A percentile compares a stretch with the other conserved stretches of the same genome.
These are phyloP conservation scores for Passer montanus DNA, from an alignment of 2,113 vertebrate species.

Conservation along the genomic window DNA sequence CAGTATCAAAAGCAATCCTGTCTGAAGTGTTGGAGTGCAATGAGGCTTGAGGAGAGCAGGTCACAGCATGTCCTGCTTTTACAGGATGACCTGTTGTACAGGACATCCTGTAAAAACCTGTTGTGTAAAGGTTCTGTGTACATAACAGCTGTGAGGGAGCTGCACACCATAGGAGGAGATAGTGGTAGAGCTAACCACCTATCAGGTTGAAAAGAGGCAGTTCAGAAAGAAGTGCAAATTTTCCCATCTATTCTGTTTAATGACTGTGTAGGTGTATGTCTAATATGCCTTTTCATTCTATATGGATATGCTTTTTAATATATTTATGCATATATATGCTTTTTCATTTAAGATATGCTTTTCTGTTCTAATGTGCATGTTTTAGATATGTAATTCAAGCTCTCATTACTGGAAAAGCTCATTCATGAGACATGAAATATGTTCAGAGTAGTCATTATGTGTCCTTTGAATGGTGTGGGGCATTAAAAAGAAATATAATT, in stretches of 20 bases:
- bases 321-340: not conserved
- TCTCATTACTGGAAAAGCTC: conserved; percentile 21
- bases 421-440: conserved; percentile 9
- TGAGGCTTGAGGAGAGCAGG: not conserved
- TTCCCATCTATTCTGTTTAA: not conserved
- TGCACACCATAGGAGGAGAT: not conserved
- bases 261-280: not conserved
- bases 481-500: conserved; percentile 56
- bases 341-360: not conserved
- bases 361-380: conserved; percentile 7
- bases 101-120: too few relatives aligned
- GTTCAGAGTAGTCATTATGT: conserved; percentile 19
- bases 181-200: not conserved
- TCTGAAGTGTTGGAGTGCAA: not conserved
- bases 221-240: not conserved
- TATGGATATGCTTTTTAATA: not conserved
- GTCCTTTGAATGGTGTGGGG: conserved; percentile 25
- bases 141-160: not conserved
- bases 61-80: not conserved
- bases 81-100: not conserved
- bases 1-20: not conserved
- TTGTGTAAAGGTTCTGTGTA: not conserved
- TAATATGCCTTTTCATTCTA: not conserved
- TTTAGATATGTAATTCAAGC: conserved; percentile 58
- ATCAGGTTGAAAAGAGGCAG: not conserved